Percentiles rank a stretch among this genome's conserved stretches.
phyloP scores from a whole-genome alignment of 2,113 vertebrate species.

The Leptodactylus fuscus region DNA sequence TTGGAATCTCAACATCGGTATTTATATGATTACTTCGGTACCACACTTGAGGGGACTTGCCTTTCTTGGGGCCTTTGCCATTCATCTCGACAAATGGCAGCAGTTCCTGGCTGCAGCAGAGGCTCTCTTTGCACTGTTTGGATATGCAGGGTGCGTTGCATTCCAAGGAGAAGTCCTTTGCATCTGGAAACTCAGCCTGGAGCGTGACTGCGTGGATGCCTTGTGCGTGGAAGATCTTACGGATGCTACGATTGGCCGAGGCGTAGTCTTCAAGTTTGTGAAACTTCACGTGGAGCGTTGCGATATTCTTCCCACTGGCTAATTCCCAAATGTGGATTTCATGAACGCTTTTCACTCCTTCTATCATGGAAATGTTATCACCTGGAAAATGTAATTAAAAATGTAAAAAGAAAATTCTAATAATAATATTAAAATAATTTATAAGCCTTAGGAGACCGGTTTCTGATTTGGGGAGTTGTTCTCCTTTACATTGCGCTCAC shows the following conservation, averaged over 20 bases:
- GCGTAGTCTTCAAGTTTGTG: constrained; percentile 65
- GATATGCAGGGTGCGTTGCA: constrained; percentile 78
- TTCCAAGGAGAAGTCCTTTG: constrained; percentile 54
- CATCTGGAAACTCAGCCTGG: constrained; percentile 75
- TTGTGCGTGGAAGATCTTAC: constrained; percentile 76
- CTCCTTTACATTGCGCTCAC: background rate
- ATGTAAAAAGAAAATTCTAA: too few relatives aligned
- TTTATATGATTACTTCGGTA: constrained; percentile 55
- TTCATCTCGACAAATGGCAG: constrained; percentile 62
- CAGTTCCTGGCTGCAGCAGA: constrained; percentile 77
- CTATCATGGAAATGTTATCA: constrained; percentile 69
- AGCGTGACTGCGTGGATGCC: constrained; percentile 83
- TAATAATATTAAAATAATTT: too few relatives aligned
- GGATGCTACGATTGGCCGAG: constrained; percentile 69
- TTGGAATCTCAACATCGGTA: constrained; percentile 56
- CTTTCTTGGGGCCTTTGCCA: constrained; percentile 66
- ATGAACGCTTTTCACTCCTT: constrained; percentile 76
- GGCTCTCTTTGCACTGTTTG: constrained; percentile 68
- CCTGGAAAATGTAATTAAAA: constrained; percentile 71
- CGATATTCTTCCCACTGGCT: constrained; percentile 77
- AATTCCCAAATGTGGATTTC: constrained; percentile 85
- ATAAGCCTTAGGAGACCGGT: background rate
- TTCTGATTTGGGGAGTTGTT: background rate
- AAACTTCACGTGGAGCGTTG: constrained; percentile 80
- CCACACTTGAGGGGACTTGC: constrained; percentile 32